Evolutionary conservation across 1,140 invertebrate genomes (phyloP).

Genomic region (Eulimnadia texana): DNA sequence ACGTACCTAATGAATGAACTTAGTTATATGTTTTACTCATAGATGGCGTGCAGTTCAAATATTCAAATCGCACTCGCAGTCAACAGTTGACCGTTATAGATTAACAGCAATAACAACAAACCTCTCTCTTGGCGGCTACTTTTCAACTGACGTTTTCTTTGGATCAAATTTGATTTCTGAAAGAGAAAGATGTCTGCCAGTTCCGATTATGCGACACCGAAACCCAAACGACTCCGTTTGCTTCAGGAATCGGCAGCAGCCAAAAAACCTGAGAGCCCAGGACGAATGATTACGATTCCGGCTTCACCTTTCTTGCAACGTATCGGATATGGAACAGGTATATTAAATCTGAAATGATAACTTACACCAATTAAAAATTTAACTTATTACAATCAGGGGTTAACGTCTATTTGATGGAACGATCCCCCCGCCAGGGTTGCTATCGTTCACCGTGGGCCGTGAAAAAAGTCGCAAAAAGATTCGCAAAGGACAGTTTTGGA

Average conservation of each 20-base stretch:
- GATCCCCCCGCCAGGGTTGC: constrained; percentile 45
- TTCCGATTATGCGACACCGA: too few species aligned
- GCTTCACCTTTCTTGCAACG: constrained; percentile 49
- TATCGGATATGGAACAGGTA: constrained; percentile 61
- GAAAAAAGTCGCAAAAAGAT: constrained; percentile 42
- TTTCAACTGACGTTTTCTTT: too few species aligned
- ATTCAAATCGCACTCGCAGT: too few species aligned
- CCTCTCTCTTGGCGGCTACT: too few species aligned
- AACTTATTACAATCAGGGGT: constrained; percentile 39
- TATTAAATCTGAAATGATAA: constrained; percentile 11
- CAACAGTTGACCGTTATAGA: too few species aligned
- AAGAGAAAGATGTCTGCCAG: too few species aligned
- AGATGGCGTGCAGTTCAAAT: too few species aligned
- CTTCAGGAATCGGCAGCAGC: background rate
- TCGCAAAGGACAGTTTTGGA: constrained; percentile 10
- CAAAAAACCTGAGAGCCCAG: background rate
- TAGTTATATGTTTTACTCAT: too few species aligned
- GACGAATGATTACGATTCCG: constrained; percentile 36
- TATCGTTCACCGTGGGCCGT: constrained; percentile 64
- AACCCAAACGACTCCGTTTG: background rate
- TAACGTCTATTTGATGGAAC: constrained; percentile 53
- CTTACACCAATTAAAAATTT: constrained; percentile 14
- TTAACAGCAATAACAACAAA: too few species aligned
- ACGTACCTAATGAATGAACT: too few species aligned
- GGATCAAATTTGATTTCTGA: too few species aligned